These are phyloP conservation scores for Lepidochitona cinerea DNA, from an alignment of 2,888 invertebrate genomes.

Conservation along the genomic window DNA sequence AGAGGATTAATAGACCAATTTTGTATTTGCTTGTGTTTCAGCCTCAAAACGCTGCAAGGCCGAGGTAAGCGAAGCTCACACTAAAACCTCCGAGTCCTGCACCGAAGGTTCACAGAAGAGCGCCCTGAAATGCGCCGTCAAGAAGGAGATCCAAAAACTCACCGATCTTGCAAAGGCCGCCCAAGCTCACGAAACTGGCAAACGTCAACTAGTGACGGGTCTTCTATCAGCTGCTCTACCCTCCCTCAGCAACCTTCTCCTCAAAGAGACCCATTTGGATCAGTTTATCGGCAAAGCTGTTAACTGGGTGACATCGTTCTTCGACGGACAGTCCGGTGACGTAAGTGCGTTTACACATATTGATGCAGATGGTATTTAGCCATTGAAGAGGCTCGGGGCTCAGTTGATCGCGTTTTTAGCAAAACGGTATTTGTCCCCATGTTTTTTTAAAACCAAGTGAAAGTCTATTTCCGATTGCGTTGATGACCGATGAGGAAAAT, in stretches of 20 bases:
- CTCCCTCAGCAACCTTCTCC: not conserved
- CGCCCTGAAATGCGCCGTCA: not conserved
- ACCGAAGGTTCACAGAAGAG: not conserved
- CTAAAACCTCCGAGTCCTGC: not conserved
- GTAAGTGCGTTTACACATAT: not conserved
- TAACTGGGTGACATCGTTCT: not conserved
- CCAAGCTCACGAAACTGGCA: not conserved
- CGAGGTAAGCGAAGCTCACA: constrained; percentile 4
- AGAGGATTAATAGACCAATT: too few relatives aligned
- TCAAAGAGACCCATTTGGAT: not conserved
- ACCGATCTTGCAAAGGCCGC: not conserved
- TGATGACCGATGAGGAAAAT: too few relatives aligned
- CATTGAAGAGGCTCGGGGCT: too few relatives aligned
- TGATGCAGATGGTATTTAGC: too few relatives aligned
- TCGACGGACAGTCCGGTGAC: not conserved
- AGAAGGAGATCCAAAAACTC: not conserved
- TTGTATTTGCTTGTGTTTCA: too few relatives aligned
- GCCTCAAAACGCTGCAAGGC: not conserved
- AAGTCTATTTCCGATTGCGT: too few relatives aligned
- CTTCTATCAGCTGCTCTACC: not conserved
- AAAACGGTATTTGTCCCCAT: too few relatives aligned
- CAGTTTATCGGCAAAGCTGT: not conserved
- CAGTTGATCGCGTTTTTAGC: too few relatives aligned
- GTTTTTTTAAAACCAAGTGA: too few relatives aligned
- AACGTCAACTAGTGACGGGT: constrained; percentile 1